These are phyloP conservation scores for Bombus confusus DNA, from an alignment of 1,140 invertebrate genomes.

Conservation along the genomic window DNA sequence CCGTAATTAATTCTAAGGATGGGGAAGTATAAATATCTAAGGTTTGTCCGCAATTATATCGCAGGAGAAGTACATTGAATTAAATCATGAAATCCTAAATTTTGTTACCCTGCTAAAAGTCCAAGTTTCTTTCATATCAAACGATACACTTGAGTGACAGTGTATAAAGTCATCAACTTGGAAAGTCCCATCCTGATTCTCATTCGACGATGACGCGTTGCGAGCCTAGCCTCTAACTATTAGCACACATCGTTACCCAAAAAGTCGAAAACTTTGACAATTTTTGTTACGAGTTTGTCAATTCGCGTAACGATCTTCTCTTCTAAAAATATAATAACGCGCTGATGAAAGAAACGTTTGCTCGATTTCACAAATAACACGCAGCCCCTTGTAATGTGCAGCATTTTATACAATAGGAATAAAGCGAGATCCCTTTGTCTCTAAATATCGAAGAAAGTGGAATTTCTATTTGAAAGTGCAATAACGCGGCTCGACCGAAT, in stretches of 20 bases:
- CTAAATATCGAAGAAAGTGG: not conserved
- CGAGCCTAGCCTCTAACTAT: not conserved
- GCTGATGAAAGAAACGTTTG: not conserved
- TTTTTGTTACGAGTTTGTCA: no score
- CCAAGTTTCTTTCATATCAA: no score
- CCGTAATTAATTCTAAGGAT: no score
- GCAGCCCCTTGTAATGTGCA: not conserved
- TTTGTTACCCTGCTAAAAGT: not conserved
- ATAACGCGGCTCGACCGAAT: not conserved
- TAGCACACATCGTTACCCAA: not conserved
- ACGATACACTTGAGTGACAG: no score
- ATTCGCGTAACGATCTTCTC: no score
- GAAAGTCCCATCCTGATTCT: no score
- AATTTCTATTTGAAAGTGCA: not conserved
- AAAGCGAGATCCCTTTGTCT: not conserved
- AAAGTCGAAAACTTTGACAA: accelerated
- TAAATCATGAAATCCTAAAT: not conserved
- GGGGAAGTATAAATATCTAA: no score
- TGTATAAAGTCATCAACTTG: no score
- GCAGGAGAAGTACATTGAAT: not conserved
- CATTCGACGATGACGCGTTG: no score
- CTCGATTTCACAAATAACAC: not conserved
- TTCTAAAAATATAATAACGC: not conserved
- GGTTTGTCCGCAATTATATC: no score
- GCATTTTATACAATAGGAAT: not conserved